Base-by-base conservation (phyloP, 1,140 invertebrate species). In the Chironomus tepperi region DNA sequence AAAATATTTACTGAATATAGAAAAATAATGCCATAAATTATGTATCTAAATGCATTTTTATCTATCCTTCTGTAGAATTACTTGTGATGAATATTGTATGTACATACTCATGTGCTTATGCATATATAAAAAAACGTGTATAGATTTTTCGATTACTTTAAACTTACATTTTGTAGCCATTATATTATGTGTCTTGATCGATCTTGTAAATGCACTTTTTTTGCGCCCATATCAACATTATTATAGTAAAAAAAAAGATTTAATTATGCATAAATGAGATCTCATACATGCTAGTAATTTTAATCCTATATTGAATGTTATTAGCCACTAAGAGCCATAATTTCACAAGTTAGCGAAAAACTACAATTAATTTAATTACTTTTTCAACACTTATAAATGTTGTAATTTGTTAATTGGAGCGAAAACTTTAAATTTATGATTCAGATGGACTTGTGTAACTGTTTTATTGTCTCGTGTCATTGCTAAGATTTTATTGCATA, bases 1-100 rank as follows among this genome's bases (percentile, higher is more conserved):
- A 34, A 34, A 70, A 70, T 70, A 70, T 70, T 70, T 70, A 70
- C 65, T 70, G 65, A 70, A 70, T 34, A 34, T 34, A 34, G 24
- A 34, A 34, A 34, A 34, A 3, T 70, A 18, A 70, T 19, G 65
- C 18, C 16, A 70, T 70, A 70, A 70, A 70, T 70, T 70, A 70
- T 70, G 65, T 18, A 70, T 18, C 18, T 70, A 34, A 34, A 34
- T 34, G 24, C 24, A 34, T 34, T 34, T 34, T 34, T 34, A 34
- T 34, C 24, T 34, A 34, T 34, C 24, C 24, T 34, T 34, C 24
- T 34, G 24, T 34, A 34, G 24, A 34, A 5, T 34, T 34, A 34
- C 24, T 34, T 34, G 24, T 34, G 24, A 34, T 34, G 24, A 34
- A 34, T 34, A 34, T 34, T 34, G 24, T 34, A 34, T 34, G 24